Evolutionary conservation across 2,797 vertebrate genomes (phyloP).

Genomic region (Neosalanx taihuensis): DNA sequence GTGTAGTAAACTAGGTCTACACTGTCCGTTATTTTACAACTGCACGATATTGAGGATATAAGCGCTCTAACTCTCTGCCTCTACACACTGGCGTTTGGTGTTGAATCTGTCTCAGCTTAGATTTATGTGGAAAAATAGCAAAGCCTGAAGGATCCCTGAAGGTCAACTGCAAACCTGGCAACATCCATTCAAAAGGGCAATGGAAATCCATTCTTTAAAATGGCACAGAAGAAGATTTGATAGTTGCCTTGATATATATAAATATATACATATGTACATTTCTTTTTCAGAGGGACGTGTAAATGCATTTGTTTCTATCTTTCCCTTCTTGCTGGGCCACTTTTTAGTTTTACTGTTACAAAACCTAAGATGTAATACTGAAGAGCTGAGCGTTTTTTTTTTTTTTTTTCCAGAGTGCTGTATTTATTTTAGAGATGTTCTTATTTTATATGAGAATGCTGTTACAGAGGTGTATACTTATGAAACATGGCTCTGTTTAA

Average conservation of each 20-base stretch:
- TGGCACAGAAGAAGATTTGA: neutral
- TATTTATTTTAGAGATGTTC: conserved; percentile 50
- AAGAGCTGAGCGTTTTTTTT: conserved; percentile 32
- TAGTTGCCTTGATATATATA: conserved; percentile 5
- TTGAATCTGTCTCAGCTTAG: too few relatives aligned
- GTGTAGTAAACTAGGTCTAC: neutral
- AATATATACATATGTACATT: conserved; percentile 5
- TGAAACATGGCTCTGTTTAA: conserved; percentile 57
- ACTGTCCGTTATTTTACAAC: neutral
- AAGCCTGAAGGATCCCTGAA: neutral
- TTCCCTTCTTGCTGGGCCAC: conserved; percentile 1
- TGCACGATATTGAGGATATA: neutral
- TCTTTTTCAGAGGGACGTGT: conserved; percentile 24
- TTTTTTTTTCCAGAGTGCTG: conserved; percentile 43
- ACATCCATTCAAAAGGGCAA: neutral
- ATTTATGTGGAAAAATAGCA: neutral
- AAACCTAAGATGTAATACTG: conserved; percentile 16
- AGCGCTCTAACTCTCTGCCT: neutral
- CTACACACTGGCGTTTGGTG: neutral
- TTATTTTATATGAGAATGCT: conserved; percentile 52
- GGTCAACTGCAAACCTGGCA: neutral
- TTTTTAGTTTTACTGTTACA: conserved; percentile 22
- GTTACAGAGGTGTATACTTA: conserved; percentile 56
- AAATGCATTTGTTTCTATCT: conserved; percentile 20
- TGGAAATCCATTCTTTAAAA: neutral